These are phyloP conservation scores for Rattus rattus DNA, from an alignment of 2,113 vertebrate species.

Conservation along the genomic window DNA sequence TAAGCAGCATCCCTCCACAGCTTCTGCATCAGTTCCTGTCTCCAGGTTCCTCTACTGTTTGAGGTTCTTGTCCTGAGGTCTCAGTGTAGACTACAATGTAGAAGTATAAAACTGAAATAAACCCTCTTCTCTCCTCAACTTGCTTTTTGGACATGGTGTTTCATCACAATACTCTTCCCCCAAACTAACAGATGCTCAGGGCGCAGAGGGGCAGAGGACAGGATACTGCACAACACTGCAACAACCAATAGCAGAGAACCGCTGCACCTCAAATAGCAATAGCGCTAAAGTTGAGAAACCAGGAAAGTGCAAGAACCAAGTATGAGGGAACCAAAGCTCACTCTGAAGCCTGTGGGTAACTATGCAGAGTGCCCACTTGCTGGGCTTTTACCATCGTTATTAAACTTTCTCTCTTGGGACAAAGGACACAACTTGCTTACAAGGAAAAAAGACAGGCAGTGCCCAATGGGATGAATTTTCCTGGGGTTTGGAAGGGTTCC, in stretches of 20 bases:
- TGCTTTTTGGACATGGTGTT: neutral
- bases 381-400: neutral
- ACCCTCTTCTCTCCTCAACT: neutral
- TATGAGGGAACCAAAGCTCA: neutral
- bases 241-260: neutral
- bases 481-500: conserved; percentile 39
- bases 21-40: neutral
- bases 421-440: conserved; percentile 19
- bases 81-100: neutral
- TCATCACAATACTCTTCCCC: neutral
- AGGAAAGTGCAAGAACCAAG: neutral
- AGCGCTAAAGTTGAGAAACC: conserved; percentile 1
- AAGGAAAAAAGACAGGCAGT: conserved; percentile 29
- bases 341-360: neutral
- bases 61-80: neutral
- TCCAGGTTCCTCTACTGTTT: neutral
- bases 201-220: conserved; percentile 23
- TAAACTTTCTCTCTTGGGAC: conserved; percentile 33
- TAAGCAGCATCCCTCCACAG: neutral
- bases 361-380: neutral
- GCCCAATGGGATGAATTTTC: conserved; percentile 27
- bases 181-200: neutral
- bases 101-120: neutral
- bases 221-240: neutral
- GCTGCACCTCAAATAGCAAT: neutral